Base-by-base conservation (phyloP, 2,113 vertebrate genomes). In the Forbesichthys agassizii region DNA sequence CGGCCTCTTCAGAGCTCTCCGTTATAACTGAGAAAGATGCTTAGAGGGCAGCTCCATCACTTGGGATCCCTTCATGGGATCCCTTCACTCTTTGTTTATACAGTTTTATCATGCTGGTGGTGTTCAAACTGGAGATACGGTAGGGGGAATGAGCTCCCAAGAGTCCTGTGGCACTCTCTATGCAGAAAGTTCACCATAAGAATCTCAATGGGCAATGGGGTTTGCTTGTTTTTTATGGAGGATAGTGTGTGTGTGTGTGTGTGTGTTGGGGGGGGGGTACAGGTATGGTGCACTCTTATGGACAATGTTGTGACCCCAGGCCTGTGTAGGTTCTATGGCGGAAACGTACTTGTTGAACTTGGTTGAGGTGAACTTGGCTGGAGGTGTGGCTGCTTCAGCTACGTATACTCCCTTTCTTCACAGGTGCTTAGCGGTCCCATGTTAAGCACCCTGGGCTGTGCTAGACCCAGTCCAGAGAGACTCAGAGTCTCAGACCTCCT, bases 31-130 rank as follows among this genome's bases (percentile, higher is more conserved):
- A 52, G 14, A 12, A 67, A 56, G 68, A 64, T 75, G 64, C 81
- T 80, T 80, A 36, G 68, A 77, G 81, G 83, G 72, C 56, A 73
- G 71, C 79, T 84, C 53, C 56, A 63, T 60, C 63, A 49, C 57
- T 33, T 57, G 51, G 51, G 48, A 48, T 47, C 11, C 48, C 12
- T 12, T 12, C 12, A 9, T 12, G 49, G 57, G 33, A 48, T 46
- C 33, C 66, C 54, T 66, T 47, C 55, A 55, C 58, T 73, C 59
- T 58, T 66, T 72, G 62, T 9, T 36, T 69, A 74, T 77, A 66
- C 64, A 69, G 61, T 79, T 71, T 83, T 75, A 78, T 89, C 81
- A 83, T 65, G 68, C 52, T 11, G 27, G 13, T 51, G 68, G 1
- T 60, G 64, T 68, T 60, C 73, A 53, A 70, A 2, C 58, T 65